Evolutionary conservation across 2,888 invertebrate species (phyloP), one percentile per base, ranked within the genome.

Genomic region (Enchytraeus crypticus): DNA sequence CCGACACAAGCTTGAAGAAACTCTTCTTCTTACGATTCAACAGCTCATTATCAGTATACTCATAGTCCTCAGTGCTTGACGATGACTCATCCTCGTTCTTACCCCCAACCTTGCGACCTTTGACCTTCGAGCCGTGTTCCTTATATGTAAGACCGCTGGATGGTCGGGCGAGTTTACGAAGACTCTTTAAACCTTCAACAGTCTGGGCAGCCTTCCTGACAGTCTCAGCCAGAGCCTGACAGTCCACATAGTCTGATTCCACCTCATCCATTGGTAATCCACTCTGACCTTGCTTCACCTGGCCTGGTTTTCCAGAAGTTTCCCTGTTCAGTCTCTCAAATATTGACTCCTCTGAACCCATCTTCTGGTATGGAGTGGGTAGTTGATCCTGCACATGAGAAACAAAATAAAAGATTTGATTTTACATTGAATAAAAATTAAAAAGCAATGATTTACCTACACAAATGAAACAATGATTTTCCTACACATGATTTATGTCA

Each of bases 31-130:
- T 61, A 11, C 65, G 45, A 3, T 34, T 18, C 14, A 63, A 34
- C n/a, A 64, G 53, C 27, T 64, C 57, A 29, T 57, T 54, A 38
- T 66, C 60, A 23, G 49, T 27, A 33, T 60, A 60, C 33, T 65
- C 64, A 32, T 63, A 64, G 45, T 63, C 65, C 45, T 65, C 66
- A 0, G 66, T 63, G 33, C 63, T 63, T n/a, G 63, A 51, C 21
- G 49, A 47, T 23, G 49, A 47, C 8, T 18, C 38, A 38, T 38
- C 38, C 18, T 38, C 38, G 8, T 38, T 38, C 14, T 47, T 47
- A 8, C 49, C 49, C 38, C 38, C 38, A 8, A 18, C 38, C 11
- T 8, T 18, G 38, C 8, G 11, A 38, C 38, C 38, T 18, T 38
- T 38, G 11, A 38, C 18, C 38, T 18, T 38, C 11, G 38, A 38